Conservation (phyloP, 2,797 vertebrate species). For the Mionectes olivaceus region DNA sequence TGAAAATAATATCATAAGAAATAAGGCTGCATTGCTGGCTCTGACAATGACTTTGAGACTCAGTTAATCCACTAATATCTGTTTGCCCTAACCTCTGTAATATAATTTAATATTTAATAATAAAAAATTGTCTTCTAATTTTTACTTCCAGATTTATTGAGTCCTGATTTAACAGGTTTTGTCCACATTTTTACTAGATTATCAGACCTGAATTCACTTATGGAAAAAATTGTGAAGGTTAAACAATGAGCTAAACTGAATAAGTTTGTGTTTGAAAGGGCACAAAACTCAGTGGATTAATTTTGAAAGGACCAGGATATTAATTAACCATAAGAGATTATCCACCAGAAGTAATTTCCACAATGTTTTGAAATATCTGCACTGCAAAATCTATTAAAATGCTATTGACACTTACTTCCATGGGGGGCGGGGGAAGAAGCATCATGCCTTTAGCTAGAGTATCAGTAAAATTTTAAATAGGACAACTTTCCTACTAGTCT, state of each 20-base stretch:
- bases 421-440: fast-evolving
- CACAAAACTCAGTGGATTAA: background rate
- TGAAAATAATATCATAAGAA: background rate
- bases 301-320: background rate
- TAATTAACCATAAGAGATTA: background rate
- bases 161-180: background rate
- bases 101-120: background rate
- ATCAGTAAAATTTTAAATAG: background rate
- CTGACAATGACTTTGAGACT: background rate
- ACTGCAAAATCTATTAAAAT: background rate
- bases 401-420: background rate
- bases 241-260: background rate
- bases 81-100: background rate
- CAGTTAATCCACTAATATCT: background rate
- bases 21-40: background rate
- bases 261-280: background rate
- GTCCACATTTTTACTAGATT: background rate
- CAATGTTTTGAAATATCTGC: background rate
- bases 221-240: background rate
- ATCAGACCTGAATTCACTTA: background rate
- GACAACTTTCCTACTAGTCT: background rate
- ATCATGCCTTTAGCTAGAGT: background rate
- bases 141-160: background rate
- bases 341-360: background rate
- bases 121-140: background rate